Percentiles rank a stretch among this genome's conserved stretches.
Evolutionary conservation across 2,113 vertebrate genomes (phyloP).

Genomic region (Erythrocercus mccallii): DNA sequence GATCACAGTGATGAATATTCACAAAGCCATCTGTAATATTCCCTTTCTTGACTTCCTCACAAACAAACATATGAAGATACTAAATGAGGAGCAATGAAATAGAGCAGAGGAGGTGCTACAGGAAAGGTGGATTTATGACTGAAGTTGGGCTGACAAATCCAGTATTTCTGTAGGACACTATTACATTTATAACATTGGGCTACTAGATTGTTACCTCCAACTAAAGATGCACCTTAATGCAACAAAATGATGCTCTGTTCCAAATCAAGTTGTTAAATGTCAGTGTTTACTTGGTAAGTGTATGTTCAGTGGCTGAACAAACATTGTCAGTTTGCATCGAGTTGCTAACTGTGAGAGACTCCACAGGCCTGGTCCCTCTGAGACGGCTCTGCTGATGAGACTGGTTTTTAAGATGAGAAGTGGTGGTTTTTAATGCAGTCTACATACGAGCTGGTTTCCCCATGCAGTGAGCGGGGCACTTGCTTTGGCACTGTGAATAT

Average conservation of each 20-base stretch:
- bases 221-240: conserved; percentile 55
- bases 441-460: not conserved
- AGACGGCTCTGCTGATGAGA: not conserved
- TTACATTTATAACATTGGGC: conserved; percentile 25
- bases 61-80: conserved; percentile 90
- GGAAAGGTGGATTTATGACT: conserved; percentile 28
- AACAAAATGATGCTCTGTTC: conserved; percentile 33
- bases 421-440: not conserved
- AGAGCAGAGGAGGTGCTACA: conserved; percentile 9
- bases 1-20: conserved; percentile 91
- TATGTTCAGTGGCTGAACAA: conserved; percentile 34
- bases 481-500: not conserved
- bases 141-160: conserved; percentile 13
- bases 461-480: not conserved
- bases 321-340: conserved; percentile 1
- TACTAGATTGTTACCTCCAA: conserved; percentile 44
- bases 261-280: conserved; percentile 46
- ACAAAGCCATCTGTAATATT: conserved; percentile 90
- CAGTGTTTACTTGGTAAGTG: conserved; percentile 41
- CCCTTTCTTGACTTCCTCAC: conserved; percentile 96
- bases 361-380: not conserved
- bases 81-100: conserved; percentile 73
- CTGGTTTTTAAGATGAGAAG: not conserved
- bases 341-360: not conserved
- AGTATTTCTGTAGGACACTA: conserved; percentile 10